Evolutionary conservation across 2,797 vertebrate species (phyloP).

Genomic region (Sternotherus odoratus): DNA sequence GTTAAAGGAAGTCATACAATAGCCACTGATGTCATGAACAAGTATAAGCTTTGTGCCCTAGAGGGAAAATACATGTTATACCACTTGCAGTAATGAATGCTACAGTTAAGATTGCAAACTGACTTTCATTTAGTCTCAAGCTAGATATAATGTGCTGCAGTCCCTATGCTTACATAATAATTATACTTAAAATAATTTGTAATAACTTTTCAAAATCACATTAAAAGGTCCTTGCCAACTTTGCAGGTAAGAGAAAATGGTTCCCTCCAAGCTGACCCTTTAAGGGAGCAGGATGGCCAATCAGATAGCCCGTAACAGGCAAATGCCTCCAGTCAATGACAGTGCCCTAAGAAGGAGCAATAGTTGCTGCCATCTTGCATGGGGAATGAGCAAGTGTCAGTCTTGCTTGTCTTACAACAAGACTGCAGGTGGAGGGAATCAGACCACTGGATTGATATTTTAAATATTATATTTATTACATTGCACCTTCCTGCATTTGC

Average conservation of each 20-base stretch:
- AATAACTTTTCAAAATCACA: not conserved
- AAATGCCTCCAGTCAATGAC: not conserved
- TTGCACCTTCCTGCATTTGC: conserved; percentile 38
- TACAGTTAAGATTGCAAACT: conserved; percentile 48
- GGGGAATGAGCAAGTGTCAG: not conserved
- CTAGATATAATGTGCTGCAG: not conserved
- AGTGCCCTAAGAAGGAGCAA: not conserved
- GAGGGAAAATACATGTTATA: conserved; percentile 45
- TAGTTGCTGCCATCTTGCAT: not conserved
- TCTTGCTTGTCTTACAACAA: not conserved
- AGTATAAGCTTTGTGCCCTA: conserved; percentile 42
- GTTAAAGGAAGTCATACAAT: not conserved
- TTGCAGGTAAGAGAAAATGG: not conserved
- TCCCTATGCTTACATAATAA: conserved; percentile 26
- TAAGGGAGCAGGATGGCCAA: conserved; percentile 35
- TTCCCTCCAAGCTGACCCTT: not conserved
- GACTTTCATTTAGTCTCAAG: conserved; percentile 8
- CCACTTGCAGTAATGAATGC: conserved; percentile 33
- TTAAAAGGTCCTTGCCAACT: conserved; percentile 12
- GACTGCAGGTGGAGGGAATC: not conserved
- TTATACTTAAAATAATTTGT: not conserved
- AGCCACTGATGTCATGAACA: not conserved
- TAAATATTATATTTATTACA: not conserved
- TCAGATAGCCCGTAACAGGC: conserved; percentile 13
- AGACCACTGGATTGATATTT: not conserved